These are phyloP conservation scores for Phenganax marumi DNA, from an alignment of 92 coral and sea anemone species.

Conservation along the genomic window DNA sequence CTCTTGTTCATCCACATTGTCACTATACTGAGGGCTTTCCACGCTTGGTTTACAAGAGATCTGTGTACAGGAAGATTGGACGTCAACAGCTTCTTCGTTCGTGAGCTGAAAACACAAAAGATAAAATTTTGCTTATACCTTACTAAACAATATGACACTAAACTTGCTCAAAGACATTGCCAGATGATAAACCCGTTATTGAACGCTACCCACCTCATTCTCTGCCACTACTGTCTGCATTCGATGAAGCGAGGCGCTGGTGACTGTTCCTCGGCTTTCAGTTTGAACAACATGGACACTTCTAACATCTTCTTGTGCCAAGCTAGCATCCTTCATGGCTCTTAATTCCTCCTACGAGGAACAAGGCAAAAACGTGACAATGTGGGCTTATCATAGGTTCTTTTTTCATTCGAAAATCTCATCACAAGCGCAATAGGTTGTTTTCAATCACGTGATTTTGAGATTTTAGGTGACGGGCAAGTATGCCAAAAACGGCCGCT, in stretches of 20 bases:
- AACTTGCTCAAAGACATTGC: no score
- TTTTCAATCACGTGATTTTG: no score
- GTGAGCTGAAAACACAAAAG: slow-evolving; percentile 31
- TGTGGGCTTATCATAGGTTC: not conserved
- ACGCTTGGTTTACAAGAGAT: not conserved
- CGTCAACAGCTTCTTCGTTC: slow-evolving; percentile 61
- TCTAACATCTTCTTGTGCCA: slow-evolving; percentile 15
- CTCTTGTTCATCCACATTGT: slow-evolving; percentile 47
- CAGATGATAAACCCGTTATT: not conserved
- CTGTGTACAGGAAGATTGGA: slow-evolving; percentile 74
- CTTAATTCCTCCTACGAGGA: slow-evolving; percentile 61
- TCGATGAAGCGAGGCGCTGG: slow-evolving; percentile 24
- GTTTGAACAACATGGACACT: slow-evolving; percentile 7
- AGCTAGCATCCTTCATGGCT: slow-evolving; percentile 13
- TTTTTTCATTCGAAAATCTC: no score
- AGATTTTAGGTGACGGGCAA: no score
- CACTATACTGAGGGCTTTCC: slow-evolving; percentile 59
- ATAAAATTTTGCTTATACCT: not conserved
- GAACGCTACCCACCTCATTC: not conserved
- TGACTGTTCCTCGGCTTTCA: slow-evolving; percentile 13
- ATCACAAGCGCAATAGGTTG: not conserved
- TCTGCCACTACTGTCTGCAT: not conserved
- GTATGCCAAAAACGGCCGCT: no score
- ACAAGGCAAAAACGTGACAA: not conserved
- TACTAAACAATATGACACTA: no score